These are phyloP conservation scores for Gallinago stenura DNA, from an alignment of 2,797 vertebrate species.

Conservation along the genomic window DNA sequence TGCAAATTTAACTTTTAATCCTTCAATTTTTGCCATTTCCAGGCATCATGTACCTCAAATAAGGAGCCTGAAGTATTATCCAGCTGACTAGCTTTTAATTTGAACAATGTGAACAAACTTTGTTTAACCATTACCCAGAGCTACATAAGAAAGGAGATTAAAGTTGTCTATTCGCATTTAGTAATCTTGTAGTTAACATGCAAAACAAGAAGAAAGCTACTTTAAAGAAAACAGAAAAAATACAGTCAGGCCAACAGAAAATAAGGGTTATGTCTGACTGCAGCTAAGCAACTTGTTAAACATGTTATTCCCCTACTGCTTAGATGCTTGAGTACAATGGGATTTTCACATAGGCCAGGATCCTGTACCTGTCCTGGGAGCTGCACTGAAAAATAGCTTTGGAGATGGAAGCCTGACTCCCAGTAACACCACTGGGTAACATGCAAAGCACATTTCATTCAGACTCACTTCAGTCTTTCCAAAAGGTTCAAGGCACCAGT, in stretches of 20 bases:
- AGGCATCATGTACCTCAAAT: not conserved
- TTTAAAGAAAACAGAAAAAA: not conserved
- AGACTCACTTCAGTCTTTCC: not conserved
- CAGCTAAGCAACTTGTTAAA: not conserved
- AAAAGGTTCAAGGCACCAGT: not conserved
- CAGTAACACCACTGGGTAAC: not conserved
- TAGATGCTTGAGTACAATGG: not conserved
- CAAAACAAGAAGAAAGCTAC: conserved; percentile 17
- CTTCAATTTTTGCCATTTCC: conserved; percentile 27
- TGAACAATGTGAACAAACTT: conserved; percentile 9
- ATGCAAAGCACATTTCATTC: not conserved
- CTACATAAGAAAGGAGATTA: conserved; percentile 16
- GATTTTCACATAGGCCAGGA: not conserved
- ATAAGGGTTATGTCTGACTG: not conserved
- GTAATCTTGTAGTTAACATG: conserved; percentile 37
- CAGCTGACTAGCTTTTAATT: conserved; percentile 24
- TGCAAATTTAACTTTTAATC: conserved; percentile 43
- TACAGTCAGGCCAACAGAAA: not conserved
- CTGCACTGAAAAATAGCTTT: not conserved
- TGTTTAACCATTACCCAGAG: conserved; percentile 23
- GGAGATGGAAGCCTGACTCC: not conserved
- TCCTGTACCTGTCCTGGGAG: not conserved
- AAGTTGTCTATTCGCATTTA: conserved; percentile 44
- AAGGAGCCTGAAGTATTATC: conserved; percentile 11
- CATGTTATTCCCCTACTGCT: not conserved